Base-by-base conservation (phyloP, 2,888 invertebrate genomes). In the Hemaris fuciformis region DNA sequence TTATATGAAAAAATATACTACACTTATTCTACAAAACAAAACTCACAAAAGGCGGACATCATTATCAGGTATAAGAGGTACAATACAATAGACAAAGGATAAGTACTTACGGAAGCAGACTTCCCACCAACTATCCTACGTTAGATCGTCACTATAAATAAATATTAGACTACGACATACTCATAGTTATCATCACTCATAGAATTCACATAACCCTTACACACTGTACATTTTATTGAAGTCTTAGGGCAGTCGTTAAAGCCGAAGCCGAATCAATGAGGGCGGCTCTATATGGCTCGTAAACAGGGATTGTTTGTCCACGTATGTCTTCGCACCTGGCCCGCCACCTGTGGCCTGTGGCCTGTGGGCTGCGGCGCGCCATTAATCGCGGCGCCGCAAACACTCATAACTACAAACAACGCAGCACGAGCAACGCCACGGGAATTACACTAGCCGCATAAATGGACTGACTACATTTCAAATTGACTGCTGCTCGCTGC, bases 241-340 rank as follows among this genome's bases (percentile, higher is more conserved):
- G 18, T 25, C 13, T 18, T 10, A 57, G 42, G 25, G 8, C 5
- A 31, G 3, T 18, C 45, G 23, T 22, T 59, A 59, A 34, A 31
- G n/a, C 23, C 59, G 31, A 31, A 45, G 27, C 45, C 13, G 22
- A n/a, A 10, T 10, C n/a, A n/a, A n/a, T n/a, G n/a, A n/a, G 31
- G 10, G 8, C 31, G 15, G 20, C 45, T 31, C 45, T 31, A 22
- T 22, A n/a, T 31, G 22, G n/a, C 43, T 22, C 18, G 45, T 59
- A 46, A 59, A 59, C 46, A 59, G 23, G 31, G 5, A 10, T 48
- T 59, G 59, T 59, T 46, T 59, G 46, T 25, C 23, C 38, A 48
- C 48, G 46, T 46, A 59, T 23, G 38, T 59, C 34, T 59, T 48
- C 8, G 42, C 43, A 22, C 34, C n/a, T 10, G 34, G 22, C 34